A percentile compares a stretch with the other conserved stretches of the same genome.
phyloP scores from a whole-genome alignment of 2,113 vertebrate species.

The Cephalophus harveyi region DNA sequence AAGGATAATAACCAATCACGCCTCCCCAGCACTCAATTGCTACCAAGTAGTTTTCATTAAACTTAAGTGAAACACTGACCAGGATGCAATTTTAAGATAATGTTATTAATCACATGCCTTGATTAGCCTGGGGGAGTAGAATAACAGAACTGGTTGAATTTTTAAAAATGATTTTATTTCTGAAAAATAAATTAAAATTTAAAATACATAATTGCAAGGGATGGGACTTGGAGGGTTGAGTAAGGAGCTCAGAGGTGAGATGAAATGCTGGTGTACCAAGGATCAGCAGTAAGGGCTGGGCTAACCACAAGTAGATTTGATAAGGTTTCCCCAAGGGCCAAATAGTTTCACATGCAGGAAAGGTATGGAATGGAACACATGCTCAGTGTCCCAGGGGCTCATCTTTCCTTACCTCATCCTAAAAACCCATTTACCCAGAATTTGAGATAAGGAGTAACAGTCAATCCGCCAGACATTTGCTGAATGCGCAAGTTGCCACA shows the following conservation, averaged over 20 bases:
- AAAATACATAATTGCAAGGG: not conserved
- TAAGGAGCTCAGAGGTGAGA: not conserved
- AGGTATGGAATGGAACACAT: no score
- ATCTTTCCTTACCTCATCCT: not conserved
- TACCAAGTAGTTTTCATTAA: constrained; percentile 54
- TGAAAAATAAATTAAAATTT: not conserved
- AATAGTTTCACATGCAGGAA: not conserved
- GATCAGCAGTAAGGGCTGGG: not conserved
- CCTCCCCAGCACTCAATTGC: not conserved
- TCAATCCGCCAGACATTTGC: not conserved
- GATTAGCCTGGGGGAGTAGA: constrained; percentile 14
- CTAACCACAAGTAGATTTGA: no score
- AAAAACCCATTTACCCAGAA: constrained; percentile 22
- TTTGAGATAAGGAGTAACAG: not conserved
- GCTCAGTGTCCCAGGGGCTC: not conserved
- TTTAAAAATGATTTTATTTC: not conserved
- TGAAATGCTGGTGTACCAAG: not conserved
- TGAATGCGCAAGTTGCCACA: not conserved
- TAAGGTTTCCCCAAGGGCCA: not conserved
- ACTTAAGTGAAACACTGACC: constrained; percentile 53
- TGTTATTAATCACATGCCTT: constrained; percentile 36
- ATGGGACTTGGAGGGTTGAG: not conserved
- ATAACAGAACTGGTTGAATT: not conserved
- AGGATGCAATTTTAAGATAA: constrained; percentile 12
- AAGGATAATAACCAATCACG: constrained; percentile 45